A percentile compares a stretch with the other conserved stretches of the same genome.
phyloP scores from a whole-genome alignment of 2,113 vertebrate species.

The Mastomys coucha region DNA sequence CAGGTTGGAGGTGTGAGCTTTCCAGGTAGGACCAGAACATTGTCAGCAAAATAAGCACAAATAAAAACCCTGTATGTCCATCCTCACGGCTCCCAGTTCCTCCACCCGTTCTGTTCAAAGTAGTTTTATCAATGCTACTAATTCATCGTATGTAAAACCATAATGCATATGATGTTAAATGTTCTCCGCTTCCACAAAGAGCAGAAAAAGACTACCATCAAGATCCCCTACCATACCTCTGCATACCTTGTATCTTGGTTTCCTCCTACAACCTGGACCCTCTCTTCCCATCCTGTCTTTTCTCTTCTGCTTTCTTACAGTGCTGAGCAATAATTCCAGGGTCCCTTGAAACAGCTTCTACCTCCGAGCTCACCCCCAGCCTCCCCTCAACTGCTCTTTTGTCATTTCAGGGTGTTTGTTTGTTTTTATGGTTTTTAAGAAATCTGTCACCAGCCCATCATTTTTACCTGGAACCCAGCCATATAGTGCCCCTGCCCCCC shows the following conservation, averaged over 20 bases:
- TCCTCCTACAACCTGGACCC: background rate
- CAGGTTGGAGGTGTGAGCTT: background rate
- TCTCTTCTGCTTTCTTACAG: background rate
- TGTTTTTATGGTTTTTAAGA: background rate
- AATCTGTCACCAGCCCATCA: background rate
- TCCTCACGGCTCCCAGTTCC: background rate
- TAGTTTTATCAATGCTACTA: background rate
- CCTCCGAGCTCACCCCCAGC: background rate
- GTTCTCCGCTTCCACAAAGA: background rate
- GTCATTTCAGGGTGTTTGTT: background rate
- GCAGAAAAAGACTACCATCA: background rate
- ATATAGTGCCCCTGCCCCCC: background rate
- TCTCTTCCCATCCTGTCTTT: too few relatives aligned
- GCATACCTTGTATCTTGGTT: background rate
- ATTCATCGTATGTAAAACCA: fast-evolving
- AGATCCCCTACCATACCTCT: fast-evolving
- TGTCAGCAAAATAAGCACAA: background rate
- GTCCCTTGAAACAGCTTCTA: too few relatives aligned
- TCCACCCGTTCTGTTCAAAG: background rate
- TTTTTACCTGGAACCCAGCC: background rate
- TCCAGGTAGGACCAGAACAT: too few relatives aligned
- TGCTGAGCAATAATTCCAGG: background rate
- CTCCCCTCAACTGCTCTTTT: background rate
- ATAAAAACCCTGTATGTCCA: fast-evolving
- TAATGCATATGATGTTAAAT: background rate